A percentile compares a stretch with the other conserved stretches of the same genome.
phyloP scores from a whole-genome alignment of 2,888 invertebrate genomes.

The Sycophila texana region DNA sequence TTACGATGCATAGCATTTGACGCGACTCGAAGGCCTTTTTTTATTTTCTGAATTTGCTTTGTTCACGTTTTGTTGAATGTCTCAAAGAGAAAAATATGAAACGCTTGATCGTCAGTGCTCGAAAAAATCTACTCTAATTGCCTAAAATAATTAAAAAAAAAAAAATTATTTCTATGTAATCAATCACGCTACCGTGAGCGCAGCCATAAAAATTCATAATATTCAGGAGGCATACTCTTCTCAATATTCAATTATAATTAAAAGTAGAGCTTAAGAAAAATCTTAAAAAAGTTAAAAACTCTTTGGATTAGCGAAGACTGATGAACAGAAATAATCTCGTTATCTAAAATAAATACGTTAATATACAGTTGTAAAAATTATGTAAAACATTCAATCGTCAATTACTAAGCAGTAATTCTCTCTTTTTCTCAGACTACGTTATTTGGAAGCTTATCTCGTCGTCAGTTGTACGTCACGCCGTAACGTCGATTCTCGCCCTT shows the following conservation, averaged over 20 bases:
- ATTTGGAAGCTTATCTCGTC: background rate
- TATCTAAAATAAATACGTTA: constrained; percentile 52
- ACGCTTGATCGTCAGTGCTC: constrained; percentile 3
- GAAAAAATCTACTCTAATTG: constrained; percentile 14
- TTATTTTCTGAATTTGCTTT: constrained; percentile 11
- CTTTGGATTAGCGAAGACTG: constrained; percentile 50
- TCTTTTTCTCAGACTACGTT: constrained; percentile 31
- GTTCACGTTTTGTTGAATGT: constrained; percentile 8
- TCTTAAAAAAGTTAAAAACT: constrained; percentile 54
- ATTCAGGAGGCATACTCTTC: constrained; percentile 4
- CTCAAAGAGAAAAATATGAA: constrained; percentile 16
- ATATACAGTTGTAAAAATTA: constrained; percentile 55
- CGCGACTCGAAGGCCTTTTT: background rate
- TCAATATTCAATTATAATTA: constrained; percentile 41
- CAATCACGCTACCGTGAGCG: constrained; percentile 12
- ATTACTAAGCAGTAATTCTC: constrained; percentile 34
- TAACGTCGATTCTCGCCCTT: background rate
- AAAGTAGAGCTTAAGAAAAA: constrained; percentile 44
- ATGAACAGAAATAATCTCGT: constrained; percentile 46
- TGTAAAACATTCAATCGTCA: constrained; percentile 44
- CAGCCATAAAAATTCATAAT: constrained; percentile 8
- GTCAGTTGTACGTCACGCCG: background rate
- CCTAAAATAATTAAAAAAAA: constrained; percentile 40
- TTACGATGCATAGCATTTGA: constrained; percentile 17
- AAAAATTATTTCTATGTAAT: constrained; percentile 25